Evolutionary conservation across 64 coral and sea anemone species (phyloP).

Genomic region (Orbicella faveolata): DNA sequence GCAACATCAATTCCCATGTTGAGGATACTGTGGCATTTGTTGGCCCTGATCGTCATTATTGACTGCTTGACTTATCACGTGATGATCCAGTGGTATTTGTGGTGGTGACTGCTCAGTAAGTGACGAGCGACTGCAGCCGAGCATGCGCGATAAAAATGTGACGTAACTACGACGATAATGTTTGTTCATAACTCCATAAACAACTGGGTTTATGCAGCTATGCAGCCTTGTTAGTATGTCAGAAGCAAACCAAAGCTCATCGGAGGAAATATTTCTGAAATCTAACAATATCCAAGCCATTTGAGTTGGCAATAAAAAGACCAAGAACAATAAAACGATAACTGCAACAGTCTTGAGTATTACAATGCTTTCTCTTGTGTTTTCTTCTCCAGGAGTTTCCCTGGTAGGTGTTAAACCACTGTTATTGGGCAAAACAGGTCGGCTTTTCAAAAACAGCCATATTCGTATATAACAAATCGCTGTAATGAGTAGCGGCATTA

Average conservation of each 20-base stretch:
- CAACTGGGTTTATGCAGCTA: constrained; percentile 64
- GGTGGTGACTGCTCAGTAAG: background rate
- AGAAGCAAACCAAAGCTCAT: background rate
- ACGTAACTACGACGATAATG: constrained; percentile 74
- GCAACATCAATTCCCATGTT: background rate
- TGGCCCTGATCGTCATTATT: background rate
- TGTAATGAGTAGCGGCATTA: constrained; percentile 64
- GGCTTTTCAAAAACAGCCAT: constrained; percentile 42
- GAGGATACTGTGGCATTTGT: background rate
- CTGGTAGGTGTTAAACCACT: background rate
- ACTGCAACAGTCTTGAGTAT: constrained; percentile 68
- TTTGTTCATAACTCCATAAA: constrained; percentile 61
- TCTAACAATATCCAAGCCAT: constrained; percentile 52
- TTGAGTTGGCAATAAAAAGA: constrained; percentile 62
- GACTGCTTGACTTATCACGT: background rate
- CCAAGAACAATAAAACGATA: constrained; percentile 60
- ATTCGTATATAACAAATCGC: constrained; percentile 72
- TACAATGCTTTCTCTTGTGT: constrained; percentile 55
- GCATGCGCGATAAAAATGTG: constrained; percentile 29
- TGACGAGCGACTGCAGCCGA: constrained; percentile 8
- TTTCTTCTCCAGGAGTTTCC: constrained; percentile 12
- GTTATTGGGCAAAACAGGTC: background rate
- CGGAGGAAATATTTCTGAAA: constrained; percentile 34
- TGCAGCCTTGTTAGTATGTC: constrained; percentile 33
- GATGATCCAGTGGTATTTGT: background rate